Percentiles rank a stretch among this genome's conserved stretches.
Evolutionary conservation across 2,888 invertebrate genomes (phyloP).

Genomic region (Congeria kusceri): DNA sequence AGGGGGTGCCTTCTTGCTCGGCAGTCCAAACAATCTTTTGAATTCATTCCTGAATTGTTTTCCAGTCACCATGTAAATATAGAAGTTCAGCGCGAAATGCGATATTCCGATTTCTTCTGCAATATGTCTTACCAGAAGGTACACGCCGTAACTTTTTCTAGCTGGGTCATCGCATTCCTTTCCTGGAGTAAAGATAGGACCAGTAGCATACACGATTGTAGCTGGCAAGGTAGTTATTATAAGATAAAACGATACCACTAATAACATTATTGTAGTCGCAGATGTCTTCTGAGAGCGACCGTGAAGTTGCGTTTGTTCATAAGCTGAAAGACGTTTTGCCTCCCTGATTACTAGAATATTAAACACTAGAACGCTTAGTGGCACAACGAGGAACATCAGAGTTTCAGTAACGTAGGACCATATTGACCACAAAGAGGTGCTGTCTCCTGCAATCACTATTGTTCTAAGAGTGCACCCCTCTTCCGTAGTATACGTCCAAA

Average conservation of each 20-base stretch:
- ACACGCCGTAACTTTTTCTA: conserved; percentile 78
- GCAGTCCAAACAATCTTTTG: conserved; percentile 66
- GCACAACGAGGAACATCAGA: conserved; percentile 82
- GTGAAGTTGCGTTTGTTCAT: conserved; percentile 70
- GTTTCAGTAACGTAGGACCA: conserved; percentile 84
- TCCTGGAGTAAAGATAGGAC: conserved; percentile 74
- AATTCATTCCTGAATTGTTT: conserved; percentile 83
- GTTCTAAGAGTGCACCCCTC: conserved; percentile 74
- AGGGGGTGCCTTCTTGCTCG: conserved; percentile 59
- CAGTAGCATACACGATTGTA: conserved; percentile 79
- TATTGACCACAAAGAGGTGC: conserved; percentile 78
- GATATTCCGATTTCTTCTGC: conserved; percentile 83
- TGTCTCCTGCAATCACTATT: conserved; percentile 68
- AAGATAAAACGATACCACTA: conserved; percentile 83
- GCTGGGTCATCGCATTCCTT: conserved; percentile 64
- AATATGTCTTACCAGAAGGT: conserved; percentile 71
- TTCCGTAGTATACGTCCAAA: conserved; percentile 74
- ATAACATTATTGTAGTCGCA: conserved; percentile 84
- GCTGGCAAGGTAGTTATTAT: conserved; percentile 84
- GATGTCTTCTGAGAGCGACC: conserved; percentile 72
- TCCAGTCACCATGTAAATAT: conserved; percentile 84
- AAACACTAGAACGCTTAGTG: conserved; percentile 82
- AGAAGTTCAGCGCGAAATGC: conserved; percentile 84
- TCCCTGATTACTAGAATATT: conserved; percentile 84
- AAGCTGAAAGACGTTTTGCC: conserved; percentile 74